Evolutionary conservation across 2,113 vertebrate species (phyloP).

Genomic region (Anolis sagrei): DNA sequence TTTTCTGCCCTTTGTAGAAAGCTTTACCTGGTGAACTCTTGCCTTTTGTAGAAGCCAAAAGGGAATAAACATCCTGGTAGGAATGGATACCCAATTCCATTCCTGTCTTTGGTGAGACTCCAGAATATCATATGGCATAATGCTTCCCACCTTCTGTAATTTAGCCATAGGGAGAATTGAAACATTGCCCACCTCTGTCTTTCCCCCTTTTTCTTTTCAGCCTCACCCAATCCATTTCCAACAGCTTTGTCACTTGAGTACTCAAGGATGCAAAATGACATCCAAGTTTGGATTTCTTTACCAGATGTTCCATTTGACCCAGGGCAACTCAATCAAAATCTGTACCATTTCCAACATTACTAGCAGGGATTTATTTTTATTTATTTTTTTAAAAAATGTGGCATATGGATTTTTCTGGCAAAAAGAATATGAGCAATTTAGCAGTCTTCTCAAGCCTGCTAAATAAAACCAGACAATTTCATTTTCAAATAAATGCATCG

Average conservation of each 20-base stretch:
- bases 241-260: conserved; percentile 67
- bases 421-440: conserved; percentile 56
- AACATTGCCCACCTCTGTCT: no score
- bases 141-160: neutral
- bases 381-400: conserved; percentile 68
- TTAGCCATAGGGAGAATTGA: neutral
- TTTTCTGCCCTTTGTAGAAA: neutral
- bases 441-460: conserved; percentile 52
- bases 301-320: conserved; percentile 82
- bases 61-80: neutral
- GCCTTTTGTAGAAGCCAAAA: neutral
- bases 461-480: conserved; percentile 63
- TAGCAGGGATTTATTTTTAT: conserved; percentile 69
- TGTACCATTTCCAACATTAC: conserved; percentile 77
- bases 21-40: neutral
- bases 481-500: conserved; percentile 39
- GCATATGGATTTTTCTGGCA: conserved; percentile 79
- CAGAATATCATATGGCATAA: neutral
- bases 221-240: conserved; percentile 63
- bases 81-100: neutral
- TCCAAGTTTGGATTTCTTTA: conserved; percentile 75
- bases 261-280: conserved; percentile 73
- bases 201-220: conserved; percentile 3
- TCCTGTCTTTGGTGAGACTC: neutral
- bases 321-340: conserved; percentile 80